Percentiles rank a stretch among this genome's conserved stretches.
Evolutionary conservation across 2,888 invertebrate genomes (phyloP).

Genomic region (Nephrotoma appendiculata): DNA sequence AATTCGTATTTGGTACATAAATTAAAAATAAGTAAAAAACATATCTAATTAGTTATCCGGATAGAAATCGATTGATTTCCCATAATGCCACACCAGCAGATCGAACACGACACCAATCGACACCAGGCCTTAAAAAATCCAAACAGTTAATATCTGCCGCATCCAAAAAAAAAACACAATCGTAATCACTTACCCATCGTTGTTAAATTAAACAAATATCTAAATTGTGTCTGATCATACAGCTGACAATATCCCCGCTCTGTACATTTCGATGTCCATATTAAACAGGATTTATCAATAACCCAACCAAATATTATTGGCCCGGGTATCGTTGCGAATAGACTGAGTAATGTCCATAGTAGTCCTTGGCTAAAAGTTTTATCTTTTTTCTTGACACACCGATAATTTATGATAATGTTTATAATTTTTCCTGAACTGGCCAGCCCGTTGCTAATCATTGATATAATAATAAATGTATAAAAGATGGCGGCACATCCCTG

Average conservation of each 20-base stretch:
- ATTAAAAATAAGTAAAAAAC: background rate
- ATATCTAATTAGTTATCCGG: constrained; percentile 14
- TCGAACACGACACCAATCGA: constrained; percentile 44
- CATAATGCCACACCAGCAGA: constrained; percentile 41
- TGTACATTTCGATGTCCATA: constrained; percentile 51
- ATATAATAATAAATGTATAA: constrained; percentile 35
- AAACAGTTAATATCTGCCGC: too few relatives aligned
- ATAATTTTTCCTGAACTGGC: constrained; percentile 51
- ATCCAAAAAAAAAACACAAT: constrained; percentile 12
- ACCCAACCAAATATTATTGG: constrained; percentile 50
- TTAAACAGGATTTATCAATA: constrained; percentile 47
- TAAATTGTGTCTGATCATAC: constrained; percentile 44
- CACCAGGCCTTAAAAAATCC: constrained; percentile 35
- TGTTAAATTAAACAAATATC: constrained; percentile 39
- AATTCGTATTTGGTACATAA: background rate
- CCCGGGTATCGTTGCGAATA: constrained; percentile 51
- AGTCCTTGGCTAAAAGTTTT: constrained; percentile 52
- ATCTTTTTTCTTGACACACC: constrained; percentile 41
- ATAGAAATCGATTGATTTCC: constrained; percentile 42
- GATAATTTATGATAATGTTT: constrained; percentile 38
- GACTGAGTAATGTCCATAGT: constrained; percentile 41
- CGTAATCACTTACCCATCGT: constrained; percentile 34
- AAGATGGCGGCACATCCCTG: constrained; percentile 35
- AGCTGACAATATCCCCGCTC: constrained; percentile 49
- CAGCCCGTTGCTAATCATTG: constrained; percentile 40